Base-by-base conservation (phyloP, 2,113 vertebrate species). In the Polyodon spathula region DNA sequence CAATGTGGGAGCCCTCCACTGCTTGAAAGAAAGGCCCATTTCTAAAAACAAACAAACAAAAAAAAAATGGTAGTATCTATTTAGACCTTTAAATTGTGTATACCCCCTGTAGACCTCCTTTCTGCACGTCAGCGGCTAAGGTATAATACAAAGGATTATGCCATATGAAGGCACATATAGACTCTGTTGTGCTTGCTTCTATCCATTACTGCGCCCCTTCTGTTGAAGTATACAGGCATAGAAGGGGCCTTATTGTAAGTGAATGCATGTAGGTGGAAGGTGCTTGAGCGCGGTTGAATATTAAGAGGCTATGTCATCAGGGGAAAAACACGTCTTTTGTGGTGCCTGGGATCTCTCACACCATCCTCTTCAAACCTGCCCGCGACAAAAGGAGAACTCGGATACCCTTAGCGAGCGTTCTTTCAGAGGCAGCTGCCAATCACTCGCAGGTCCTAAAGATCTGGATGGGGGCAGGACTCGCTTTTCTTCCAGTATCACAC, bases 261-360 rank as follows among this genome's bases (percentile, higher is more conserved):
- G 5, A 50, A 9, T 58, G 54, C 27, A 27, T 27, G 3, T 27
- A 48, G 61, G 54, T 42, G 59, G 58, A 66, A 66, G 66, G 69
- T 55, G 64, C 66, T 76, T 43, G 5, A 73, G 61, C 58, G 59
- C 37, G 53, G 60, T 63, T 70, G 63, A 64, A 74, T 67, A 74
- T 78, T 72, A 76, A 74, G 72, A 67, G 75, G 70, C 69, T 74
- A 53, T 65, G 66, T 62, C 68, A 64, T 57, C 57, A 61, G 58
- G 55, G 68, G 63, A 64, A 69, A 63, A 66, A 65, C 55, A 64
- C 61, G 46, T 15, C 64, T 15, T 60, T 75, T 72, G 71, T 69
- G 48, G 62, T 54, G 60, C 58, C 61, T 56, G 59, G 56, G 65
- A 63, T 75, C 64, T 65, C 62, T 66, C 66, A 61, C 66, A 60